Base-by-base conservation (phyloP, 35 echinoderm and acorn worm genomes). In the Lytechinus pictus region DNA sequence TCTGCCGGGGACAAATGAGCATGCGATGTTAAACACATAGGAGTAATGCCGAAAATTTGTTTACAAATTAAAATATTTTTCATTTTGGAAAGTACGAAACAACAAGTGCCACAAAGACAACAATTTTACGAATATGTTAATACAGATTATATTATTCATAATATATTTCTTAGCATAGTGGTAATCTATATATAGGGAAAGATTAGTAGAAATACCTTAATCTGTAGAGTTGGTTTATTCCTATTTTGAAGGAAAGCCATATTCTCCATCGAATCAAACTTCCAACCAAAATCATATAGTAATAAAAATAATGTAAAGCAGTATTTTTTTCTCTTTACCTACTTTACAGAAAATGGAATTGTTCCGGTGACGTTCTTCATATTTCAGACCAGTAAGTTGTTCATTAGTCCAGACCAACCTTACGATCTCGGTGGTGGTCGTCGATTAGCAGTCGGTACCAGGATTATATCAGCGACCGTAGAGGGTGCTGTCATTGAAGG, bases 351-450 rank as follows among this genome's bases (percentile, higher is more conserved):
- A 79, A 93, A 93, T 28, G 92, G 55, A 33, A 55, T 12, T 57
- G 55, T 93, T 27, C 92, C 92, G 9, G 55, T 93, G 52, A 93
- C 29, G 55, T 93, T 93, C 92, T 57, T 93, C 92, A 57, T 93
- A 27, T 93, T 93, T 19, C 52, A 93, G 54, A 54, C 28, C 52
- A 93, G 92, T 57, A 93, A 93, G 53, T 24, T 93, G 3, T 93
- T 93, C 54, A 6, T 53, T 13, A 93, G 92, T 57, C 53, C 52
- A 57, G 92, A 93, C 53, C 92, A 93, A 93, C 9, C 3, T 27
- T 93, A 93, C 54, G 9, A 93, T 54, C 27, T 93, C 27, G 92
- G 14, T 10, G 52, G 29, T 53, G 54, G 54, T 27, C 13, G 92
- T 55, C 92, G 92, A 54, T 27, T 93, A 54, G 24, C 54, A 10